A percentile compares a stretch with the other conserved stretches of the same genome.
Conservation (phyloP, 2,888 invertebrate species). For the Oscheius onirici region DNA sequence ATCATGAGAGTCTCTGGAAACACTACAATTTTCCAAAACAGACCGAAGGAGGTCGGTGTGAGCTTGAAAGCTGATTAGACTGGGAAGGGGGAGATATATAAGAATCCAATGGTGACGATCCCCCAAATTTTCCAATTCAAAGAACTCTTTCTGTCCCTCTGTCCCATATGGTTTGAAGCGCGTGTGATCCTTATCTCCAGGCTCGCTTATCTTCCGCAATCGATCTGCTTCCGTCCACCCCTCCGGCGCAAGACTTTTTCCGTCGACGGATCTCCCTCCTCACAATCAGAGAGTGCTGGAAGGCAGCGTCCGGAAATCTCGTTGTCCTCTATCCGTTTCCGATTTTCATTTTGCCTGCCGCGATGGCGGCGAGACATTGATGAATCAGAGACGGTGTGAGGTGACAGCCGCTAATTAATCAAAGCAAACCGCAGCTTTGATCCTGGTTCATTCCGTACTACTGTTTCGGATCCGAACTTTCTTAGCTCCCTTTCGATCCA, state of each 20-base stretch:
- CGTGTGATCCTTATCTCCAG: conserved; percentile 19
- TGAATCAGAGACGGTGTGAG: background rate
- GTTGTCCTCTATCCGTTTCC: conserved; percentile 21
- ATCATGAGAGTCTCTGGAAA: no score
- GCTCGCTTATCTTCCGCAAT: conserved; percentile 28
- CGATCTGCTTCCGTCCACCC: conserved; percentile 29
- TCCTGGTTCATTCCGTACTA: no score
- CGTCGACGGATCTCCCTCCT: background rate
- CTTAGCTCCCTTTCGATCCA: no score
- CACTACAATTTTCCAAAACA: no score
- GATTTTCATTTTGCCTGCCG: background rate
- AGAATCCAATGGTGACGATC: background rate
- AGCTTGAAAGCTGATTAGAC: no score
- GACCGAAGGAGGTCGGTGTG: no score
- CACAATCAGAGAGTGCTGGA: conserved; percentile 4
- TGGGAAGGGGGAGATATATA: no score
- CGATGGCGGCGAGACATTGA: background rate
- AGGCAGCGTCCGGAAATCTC: conserved; percentile 14
- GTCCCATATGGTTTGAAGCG: conserved; percentile 22
- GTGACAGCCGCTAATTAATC: background rate
- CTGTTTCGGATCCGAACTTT: background rate
- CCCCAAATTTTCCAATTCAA: conserved; percentile 6
- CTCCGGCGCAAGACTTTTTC: background rate
- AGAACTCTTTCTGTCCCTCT: no score
- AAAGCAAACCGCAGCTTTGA: background rate